Evolutionary conservation across 2,888 invertebrate species (phyloP), one percentile per base, ranked within the genome.

Genomic region (Agriopis aurantiaria): DNA sequence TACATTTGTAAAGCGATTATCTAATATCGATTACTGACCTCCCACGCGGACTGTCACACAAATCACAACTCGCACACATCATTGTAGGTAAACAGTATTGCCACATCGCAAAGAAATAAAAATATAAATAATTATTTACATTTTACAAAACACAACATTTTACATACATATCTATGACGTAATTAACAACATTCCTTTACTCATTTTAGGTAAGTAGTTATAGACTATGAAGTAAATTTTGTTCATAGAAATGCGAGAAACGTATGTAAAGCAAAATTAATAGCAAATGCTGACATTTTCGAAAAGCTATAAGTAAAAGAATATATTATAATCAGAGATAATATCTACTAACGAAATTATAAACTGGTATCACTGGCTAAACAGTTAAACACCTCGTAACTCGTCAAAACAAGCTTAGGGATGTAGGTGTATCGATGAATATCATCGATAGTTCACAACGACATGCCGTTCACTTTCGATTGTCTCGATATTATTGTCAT

Each of bases 1-100:
- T 83, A 87, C 88, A 87, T 88, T 88, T 89, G 88, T 89, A 83
- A 86, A 85, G 77, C 85, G 85, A 89, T 91, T 92, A 92, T 91
- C 90, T 90, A 91, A 91, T 89, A 90, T 89, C 90, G 87, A 88
- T 91, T 88, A 84, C 83, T 69, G 85, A 84, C 84, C 87, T 85
- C 91, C 91, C 89, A 91, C 91, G 85, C 87, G 57, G 74, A 70
- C 82, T 88, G 88, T 88, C 88, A 84, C 84, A 85, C 83, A 85
- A 88, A 85, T 83, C 49, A 51, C 11, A 65, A 53, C 80, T 81
- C 77, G 78, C 49, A 73, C 71, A 75, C 58, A 72, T 71, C 68
- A 66, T 60, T 33, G 33, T 33, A 33, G 65, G 62, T 62, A 11
- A 53, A 58, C 17, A 51, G 63, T 71, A 55, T 67, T 63, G 66